Evolutionary conservation across 1,140 invertebrate species (phyloP).

Genomic region (Myzus persicae): DNA sequence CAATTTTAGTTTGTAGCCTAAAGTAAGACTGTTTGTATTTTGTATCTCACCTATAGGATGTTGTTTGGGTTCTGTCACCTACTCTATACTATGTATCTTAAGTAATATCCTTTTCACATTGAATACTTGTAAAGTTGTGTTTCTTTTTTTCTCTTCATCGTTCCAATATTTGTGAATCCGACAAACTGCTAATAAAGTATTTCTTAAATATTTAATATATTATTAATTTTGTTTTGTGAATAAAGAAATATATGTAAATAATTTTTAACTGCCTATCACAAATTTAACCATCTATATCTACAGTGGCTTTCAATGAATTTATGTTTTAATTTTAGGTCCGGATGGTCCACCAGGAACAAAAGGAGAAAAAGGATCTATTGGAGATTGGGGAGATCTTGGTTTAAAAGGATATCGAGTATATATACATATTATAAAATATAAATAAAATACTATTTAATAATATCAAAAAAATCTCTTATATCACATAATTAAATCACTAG

Average conservation of each 20-base stretch:
- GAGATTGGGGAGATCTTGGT: constrained; percentile 71
- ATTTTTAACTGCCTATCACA: not conserved
- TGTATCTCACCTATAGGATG: too few species aligned
- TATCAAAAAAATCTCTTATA: not conserved
- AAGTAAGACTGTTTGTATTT: too few species aligned
- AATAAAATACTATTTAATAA: not conserved
- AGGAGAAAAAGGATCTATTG: constrained; percentile 69
- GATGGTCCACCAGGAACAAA: constrained; percentile 75
- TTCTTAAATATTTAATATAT: too few species aligned
- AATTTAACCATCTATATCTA: not conserved
- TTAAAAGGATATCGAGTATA: constrained; percentile 61
- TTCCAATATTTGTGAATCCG: too few species aligned
- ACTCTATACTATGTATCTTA: too few species aligned
- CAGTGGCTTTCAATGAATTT: not conserved
- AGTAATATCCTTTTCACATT: too few species aligned
- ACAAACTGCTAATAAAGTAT: too few species aligned
- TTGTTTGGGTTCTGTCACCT: too few species aligned
- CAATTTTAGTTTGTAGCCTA: too few species aligned
- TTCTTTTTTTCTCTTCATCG: too few species aligned
- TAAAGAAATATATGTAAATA: not conserved
- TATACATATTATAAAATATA: constrained; percentile 13
- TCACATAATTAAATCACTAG: not conserved
- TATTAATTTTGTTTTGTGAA: too few species aligned
- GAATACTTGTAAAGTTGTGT: too few species aligned
- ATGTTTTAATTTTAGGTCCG: constrained; percentile 62